Evolutionary conservation across 2,888 invertebrate genomes (phyloP), one percentile per base, ranked within the genome.

Genomic region (Crepidodera aurea): DNA sequence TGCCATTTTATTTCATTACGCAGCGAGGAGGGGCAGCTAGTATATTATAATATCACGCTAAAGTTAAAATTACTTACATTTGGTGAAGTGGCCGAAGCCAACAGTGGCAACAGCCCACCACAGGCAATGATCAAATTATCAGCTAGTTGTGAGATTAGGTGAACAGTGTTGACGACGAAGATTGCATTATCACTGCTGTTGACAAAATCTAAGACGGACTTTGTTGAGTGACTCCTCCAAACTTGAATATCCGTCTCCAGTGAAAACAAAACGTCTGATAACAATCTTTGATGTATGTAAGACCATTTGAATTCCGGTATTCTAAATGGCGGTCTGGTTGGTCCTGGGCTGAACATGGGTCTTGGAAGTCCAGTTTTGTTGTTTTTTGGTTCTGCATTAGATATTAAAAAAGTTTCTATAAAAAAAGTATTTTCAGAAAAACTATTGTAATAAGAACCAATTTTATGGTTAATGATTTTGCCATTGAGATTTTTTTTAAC

Each of bases 271-370:
- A 99, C 92, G 81, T 99, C 99, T 10, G 96, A 95, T 0, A 99
- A 85, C 57, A 99, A 84, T 64, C 97, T 87, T 81, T 99, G 96
- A 83, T 99, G 99, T 71, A 99, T 95, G 81, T 95, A 94, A 1
- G 98, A 99, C 99, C 99, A 99, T 75, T 96, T 93, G 84, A 99
- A 99, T 83, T 99, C 99, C 18, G 99, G 99, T 79, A 99, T 99
- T 70, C 99, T 88, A 83, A 99, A 99, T 1, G 98, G 96, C 16
- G 96, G 96, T 72, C 94, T 87, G 57, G 95, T 93, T 32, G 95
- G 93, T 3, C 95, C 94, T 62, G 96, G 93, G 73, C 94, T 95
- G 81, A 96, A 96, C 92, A 96, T 94, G 55, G 95, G 94, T 57
- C 94, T 87, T 68, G 83, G 79, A 73, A 89, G 89, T 68, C 85